Evolutionary conservation across 2,113 vertebrate species (phyloP), one percentile per base, ranked within the genome.

Genomic region (Rousettus leschenaultii): DNA sequence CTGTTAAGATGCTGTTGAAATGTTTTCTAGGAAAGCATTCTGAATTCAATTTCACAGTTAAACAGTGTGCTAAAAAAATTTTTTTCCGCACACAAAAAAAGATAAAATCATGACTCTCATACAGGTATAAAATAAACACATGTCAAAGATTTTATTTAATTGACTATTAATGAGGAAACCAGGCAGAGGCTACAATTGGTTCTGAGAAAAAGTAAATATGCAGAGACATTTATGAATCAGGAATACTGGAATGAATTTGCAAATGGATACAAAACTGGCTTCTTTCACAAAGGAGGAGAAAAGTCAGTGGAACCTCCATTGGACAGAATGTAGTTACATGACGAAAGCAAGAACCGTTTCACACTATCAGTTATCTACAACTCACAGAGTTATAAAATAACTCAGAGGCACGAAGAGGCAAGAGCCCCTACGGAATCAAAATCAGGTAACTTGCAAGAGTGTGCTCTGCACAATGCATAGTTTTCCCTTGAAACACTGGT

Each of bases 1-100:
- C 12, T 30, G 28, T 24, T 48, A 51, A 59, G 35, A 35, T 35
- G 2, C 35, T 51, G 19, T 74, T 89, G 66, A 83, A 66, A 40
- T 30, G 6, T 38, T 92, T 93, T 86, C 57, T 59, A 83, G 79
- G 55, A 95, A 71, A 77, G 86, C n/a, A 57, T 61, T 40, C 38
- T 77, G 71, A 94, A 90, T 92, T 89, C n/a, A 80, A 86, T 71
- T 89, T 73, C 45, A 92, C 66, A 95, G 48, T 74, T 70, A 78
- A 86, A 75, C 4, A 35, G 5, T 18, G 9, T 74, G 33, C 78
- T 86, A 66, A 79, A 82, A 55, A 33, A 63, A 90, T 88, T 95
- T 88, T 74, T 88, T 95, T 86, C 38, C 33, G 78, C n/a, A 38
- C 51, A 16, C 59, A 26, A 51, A 30, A 61, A 57, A 70, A 21